Evolutionary conservation across 1,140 invertebrate species (phyloP).

Genomic region (Drosophila punjabiensis): DNA sequence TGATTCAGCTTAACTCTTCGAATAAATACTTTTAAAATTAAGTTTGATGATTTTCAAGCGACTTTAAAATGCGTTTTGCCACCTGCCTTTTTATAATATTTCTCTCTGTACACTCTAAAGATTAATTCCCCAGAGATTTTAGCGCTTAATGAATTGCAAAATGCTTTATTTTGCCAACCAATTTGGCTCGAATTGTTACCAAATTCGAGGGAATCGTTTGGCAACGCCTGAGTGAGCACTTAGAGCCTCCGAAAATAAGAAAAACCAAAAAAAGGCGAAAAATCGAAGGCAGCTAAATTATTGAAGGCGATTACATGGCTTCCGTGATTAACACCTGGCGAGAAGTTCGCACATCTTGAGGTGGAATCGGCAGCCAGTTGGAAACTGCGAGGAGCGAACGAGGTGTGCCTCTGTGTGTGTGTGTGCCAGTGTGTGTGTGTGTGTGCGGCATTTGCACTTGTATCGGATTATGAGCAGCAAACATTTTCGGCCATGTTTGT

Average conservation of each 20-base stretch:
- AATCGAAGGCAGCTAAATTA: conserved; percentile 45
- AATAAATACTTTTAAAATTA: not conserved
- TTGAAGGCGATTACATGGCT: conserved; percentile 61
- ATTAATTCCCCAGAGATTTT: conserved; percentile 13
- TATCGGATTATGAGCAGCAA: conserved; percentile 84
- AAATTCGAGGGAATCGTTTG: conserved; percentile 32
- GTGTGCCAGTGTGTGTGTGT: conserved; percentile 12
- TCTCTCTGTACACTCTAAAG: not conserved
- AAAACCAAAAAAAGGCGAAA: not conserved
- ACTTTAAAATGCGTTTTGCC: not conserved
- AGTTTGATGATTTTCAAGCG: not conserved
- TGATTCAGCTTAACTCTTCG: not conserved
- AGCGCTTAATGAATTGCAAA: conserved; percentile 8
- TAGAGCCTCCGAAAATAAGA: conserved; percentile 33
- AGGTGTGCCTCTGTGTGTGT: not conserved
- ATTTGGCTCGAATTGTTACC: conserved; percentile 13
- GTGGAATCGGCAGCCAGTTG: conserved; percentile 45
- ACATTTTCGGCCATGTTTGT: conserved; percentile 85
- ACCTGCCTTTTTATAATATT: not conserved
- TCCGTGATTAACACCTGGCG: conserved; percentile 71
- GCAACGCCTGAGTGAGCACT: conserved; percentile 37
- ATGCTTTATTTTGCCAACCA: conserved; percentile 16
- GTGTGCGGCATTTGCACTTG: conserved; percentile 72
- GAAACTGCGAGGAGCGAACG: conserved; percentile 47
- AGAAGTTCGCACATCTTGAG: conserved; percentile 47